Evolutionary conservation across 2,797 vertebrate species (phyloP), one percentile per base, ranked within the genome.

Genomic region (Alectoris magna): DNA sequence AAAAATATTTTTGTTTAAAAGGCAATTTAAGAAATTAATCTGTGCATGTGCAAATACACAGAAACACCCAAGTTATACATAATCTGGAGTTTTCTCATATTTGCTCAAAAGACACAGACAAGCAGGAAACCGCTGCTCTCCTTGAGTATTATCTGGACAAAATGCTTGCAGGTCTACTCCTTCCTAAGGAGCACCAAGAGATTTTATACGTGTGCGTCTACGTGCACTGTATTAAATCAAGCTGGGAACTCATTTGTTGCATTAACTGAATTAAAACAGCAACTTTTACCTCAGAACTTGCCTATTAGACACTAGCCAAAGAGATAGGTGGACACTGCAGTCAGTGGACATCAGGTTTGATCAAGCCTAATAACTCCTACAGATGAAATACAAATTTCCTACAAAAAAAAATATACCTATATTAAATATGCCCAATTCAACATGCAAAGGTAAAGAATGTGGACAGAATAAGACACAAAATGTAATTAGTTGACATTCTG

Each of bases 1-100:
- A 66, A 66, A 46, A 80, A 53, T 46, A 53, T 43, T 78, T 75
- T 68, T 93, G 63, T 88, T 94, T 93, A 26, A 78, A 85, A 78
- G 68, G 87, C 41, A 71, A 69, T 58, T 56, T 39, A 18, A 84
- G 68, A 83, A 66, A 66, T n/a, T 1, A 75, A 79, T 62, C 66
- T 73, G 62, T 4, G 2, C 16, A 10, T 24, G 18, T 36, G 34
- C 18, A 49, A 1, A 3, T 56, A 21, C 10, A 38, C 7, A 36
- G 31, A 46, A 81, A 48, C 39, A 34, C 31, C 19, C 7, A 8
- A 64, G 11, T 74, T 29, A 55, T 4, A 29, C 10, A 15, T 16
- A 38, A 67, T 21, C 34, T 38, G 53, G 38, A 38, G 23, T 53
- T 67, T 55, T 89, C 13, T 63, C 49, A 6, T 43, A 72, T 72